Conservation (phyloP, 2,888 invertebrate species). For the Hirtodrosophila duncani region DNA sequence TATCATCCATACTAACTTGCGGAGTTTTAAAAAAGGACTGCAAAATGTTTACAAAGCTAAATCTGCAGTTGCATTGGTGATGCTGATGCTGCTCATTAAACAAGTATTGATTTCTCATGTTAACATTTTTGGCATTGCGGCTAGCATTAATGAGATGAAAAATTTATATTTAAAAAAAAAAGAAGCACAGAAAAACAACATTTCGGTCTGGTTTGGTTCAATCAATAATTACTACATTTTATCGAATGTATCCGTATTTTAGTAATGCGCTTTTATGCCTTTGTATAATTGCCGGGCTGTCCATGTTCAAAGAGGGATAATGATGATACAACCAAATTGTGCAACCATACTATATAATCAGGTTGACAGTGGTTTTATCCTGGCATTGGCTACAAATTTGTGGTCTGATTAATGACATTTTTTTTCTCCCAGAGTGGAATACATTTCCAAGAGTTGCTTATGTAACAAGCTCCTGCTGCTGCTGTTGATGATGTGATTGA, state of each 20-base stretch:
- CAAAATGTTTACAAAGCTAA: background rate
- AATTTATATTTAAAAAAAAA: conserved; percentile 42
- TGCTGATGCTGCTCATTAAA: conserved; percentile 38
- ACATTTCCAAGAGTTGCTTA: too few species aligned
- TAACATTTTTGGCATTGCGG: conserved; percentile 52
- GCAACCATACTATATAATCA: conserved; percentile 12
- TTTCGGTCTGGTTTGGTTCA: conserved; percentile 25
- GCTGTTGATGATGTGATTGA: conserved; percentile 37
- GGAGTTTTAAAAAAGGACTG: too few species aligned
- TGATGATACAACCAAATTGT: conserved; percentile 11
- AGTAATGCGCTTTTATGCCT: conserved; percentile 22
- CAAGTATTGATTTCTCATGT: conserved; percentile 48
- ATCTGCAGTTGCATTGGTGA: background rate
- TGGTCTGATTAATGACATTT: conserved; percentile 10
- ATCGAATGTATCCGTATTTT: conserved; percentile 7
- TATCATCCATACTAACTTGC: too few species aligned
- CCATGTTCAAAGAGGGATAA: conserved; percentile 17
- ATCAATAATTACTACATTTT: conserved; percentile 55
- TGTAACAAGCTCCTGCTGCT: background rate
- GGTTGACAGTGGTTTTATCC: conserved; percentile 19
- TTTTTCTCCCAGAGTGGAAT: background rate
- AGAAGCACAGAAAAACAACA: conserved; percentile 17
- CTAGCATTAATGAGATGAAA: conserved; percentile 51
- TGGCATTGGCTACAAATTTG: conserved; percentile 1
- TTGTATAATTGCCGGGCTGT: conserved; percentile 48